Percentiles rank a stretch among this genome's conserved stretches.
phyloP scores from a whole-genome alignment of 2,888 invertebrate species.

The Gasteruption jaculator region DNA sequence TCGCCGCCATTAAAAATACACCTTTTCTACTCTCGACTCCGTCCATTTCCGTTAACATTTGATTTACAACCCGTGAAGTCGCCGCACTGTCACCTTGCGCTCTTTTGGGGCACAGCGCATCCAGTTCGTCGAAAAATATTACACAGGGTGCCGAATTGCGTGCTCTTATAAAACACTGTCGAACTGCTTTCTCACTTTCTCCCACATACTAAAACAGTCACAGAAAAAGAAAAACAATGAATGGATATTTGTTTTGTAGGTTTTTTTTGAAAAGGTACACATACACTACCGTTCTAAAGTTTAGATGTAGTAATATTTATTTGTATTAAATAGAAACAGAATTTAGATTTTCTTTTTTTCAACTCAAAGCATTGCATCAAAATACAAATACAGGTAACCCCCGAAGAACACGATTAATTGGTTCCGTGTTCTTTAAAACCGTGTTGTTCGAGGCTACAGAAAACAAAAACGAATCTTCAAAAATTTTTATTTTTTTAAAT shows the following conservation, averaged over 20 bases:
- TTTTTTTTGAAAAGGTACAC: no score
- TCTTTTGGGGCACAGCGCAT: conserved; percentile 89
- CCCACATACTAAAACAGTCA: conserved; percentile 89
- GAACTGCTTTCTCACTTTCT: conserved; percentile 94
- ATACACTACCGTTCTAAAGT: no score
- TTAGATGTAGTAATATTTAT: no score
- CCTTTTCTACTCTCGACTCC: conserved; percentile 88
- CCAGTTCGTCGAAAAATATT: conserved; percentile 98
- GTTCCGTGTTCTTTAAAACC: no score
- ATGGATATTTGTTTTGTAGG: not conserved
- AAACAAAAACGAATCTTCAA: no score
- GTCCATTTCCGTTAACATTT: conserved; percentile 97
- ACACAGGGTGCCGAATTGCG: conserved; percentile 95
- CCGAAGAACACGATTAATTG: no score
- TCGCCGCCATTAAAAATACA: conserved; percentile 94
- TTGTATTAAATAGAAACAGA: no score
- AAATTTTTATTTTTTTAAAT: no score
- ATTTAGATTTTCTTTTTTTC: no score
- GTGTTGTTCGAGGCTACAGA: no score
- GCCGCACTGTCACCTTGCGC: conserved; percentile 72
- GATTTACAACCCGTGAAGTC: conserved; percentile 87
- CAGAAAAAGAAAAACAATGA: conserved; percentile 19
- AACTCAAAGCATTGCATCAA: not conserved
- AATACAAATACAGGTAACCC: not conserved
- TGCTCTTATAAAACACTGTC: conserved; percentile 94